These are phyloP conservation scores for Stegodyphus dumicola DNA, from an alignment of 1,140 invertebrate genomes.

Conservation along the genomic window DNA sequence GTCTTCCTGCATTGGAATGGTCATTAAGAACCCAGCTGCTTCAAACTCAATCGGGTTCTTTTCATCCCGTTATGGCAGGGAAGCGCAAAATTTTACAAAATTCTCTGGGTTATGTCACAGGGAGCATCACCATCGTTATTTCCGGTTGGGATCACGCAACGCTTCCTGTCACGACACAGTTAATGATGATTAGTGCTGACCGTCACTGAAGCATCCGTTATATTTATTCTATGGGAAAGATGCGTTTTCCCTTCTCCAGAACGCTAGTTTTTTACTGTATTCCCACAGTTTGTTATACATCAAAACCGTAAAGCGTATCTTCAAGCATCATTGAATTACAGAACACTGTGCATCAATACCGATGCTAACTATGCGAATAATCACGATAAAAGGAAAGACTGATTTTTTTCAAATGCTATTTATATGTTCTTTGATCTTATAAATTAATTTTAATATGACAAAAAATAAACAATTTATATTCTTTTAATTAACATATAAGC, in stretches of 20 bases:
- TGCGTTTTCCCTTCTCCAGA: background rate
- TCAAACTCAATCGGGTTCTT: background rate
- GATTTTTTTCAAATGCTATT: too few relatives aligned
- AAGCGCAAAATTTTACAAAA: background rate
- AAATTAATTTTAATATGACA: too few relatives aligned
- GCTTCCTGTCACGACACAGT: constrained; percentile 51
- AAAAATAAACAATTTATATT: too few relatives aligned
- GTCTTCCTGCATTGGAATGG: background rate
- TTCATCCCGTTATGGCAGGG: background rate
- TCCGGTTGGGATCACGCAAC: constrained; percentile 51
- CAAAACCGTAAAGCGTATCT: too few relatives aligned
- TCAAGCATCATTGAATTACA: too few relatives aligned
- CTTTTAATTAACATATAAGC: too few relatives aligned
- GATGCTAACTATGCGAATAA: too few relatives aligned
- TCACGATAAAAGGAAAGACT: too few relatives aligned
- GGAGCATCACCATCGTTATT: constrained; percentile 50
- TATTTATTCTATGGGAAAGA: constrained; percentile 50
- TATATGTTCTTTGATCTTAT: too few relatives aligned
- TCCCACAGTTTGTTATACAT: constrained; percentile 26
- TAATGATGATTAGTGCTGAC: constrained; percentile 34
- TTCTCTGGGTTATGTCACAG: background rate
- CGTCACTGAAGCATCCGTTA: constrained; percentile 36
- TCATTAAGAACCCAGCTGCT: background rate
- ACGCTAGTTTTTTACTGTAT: constrained; percentile 22
- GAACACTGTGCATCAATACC: too few relatives aligned